Evolutionary conservation across 2,888 invertebrate genomes (phyloP).

Genomic region (Drosophila macrospina): DNA sequence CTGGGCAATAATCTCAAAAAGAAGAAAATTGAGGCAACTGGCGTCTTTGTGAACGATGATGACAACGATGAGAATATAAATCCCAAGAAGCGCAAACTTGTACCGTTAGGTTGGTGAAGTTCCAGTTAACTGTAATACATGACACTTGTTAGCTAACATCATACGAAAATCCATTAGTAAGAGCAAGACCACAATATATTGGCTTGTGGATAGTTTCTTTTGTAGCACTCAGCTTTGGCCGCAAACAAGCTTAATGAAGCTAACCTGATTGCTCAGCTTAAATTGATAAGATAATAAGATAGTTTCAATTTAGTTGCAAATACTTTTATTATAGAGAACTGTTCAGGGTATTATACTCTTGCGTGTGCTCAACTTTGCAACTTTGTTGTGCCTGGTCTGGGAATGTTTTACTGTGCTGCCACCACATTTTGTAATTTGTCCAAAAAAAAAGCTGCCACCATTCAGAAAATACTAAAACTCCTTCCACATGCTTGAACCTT

Average conservation of each 20-base stretch:
- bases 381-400: background rate
- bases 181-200: constrained; percentile 3
- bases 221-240: no score
- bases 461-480: background rate
- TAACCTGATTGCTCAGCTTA: no score
- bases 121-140: background rate
- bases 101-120: constrained; percentile 88
- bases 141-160: no score
- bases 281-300: no score
- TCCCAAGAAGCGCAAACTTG: constrained; percentile 91
- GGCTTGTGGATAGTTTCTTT: background rate
- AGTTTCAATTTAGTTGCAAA: no score
- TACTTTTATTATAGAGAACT: no score
- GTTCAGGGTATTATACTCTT: no score
- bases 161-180: background rate
- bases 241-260: no score
- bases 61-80: constrained; percentile 87
- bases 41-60: constrained; percentile 94
- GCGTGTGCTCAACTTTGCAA: no score
- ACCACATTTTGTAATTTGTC: background rate
- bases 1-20: constrained; percentile 85
- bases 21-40: constrained; percentile 92
- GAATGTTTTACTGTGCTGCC: background rate
- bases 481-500: background rate
- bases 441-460: background rate